A percentile compares a stretch with the other conserved stretches of the same genome.
phyloP scores from a whole-genome alignment of 2,888 invertebrate genomes.

The Cosmorhoe ocellata region DNA sequence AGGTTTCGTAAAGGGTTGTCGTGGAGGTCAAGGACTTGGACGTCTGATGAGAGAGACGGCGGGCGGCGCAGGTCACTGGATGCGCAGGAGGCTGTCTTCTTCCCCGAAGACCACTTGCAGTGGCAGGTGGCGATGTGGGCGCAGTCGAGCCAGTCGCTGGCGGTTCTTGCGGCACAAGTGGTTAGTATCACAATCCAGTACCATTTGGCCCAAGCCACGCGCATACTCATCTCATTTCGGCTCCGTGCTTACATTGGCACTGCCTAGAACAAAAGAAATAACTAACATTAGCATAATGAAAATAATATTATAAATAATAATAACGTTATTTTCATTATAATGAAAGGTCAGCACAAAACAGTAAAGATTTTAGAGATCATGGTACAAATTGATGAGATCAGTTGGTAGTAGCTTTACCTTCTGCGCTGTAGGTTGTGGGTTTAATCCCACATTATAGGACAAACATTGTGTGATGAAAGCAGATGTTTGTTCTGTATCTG shows the following conservation, averaged over 20 bases:
- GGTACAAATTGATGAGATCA: too few species aligned
- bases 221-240: conserved; percentile 82
- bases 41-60: conserved; percentile 83
- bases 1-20: conserved; percentile 90
- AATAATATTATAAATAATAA: too few species aligned
- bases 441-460: too few species aligned
- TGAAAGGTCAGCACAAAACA: too few species aligned
- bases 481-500: too few species aligned
- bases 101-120: conserved; percentile 96
- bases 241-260: conserved; percentile 75
- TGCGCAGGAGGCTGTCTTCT: conserved; percentile 93
- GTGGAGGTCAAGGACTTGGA: conserved; percentile 90
- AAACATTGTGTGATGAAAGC: too few species aligned
- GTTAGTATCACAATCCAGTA: conserved; percentile 79
- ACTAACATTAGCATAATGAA: too few species aligned
- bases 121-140: conserved; percentile 91
- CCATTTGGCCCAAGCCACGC: conserved; percentile 80
- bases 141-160: conserved; percentile 93
- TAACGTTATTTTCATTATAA: too few species aligned
- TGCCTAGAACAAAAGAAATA: conserved; percentile 71
- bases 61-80: conserved; percentile 90
- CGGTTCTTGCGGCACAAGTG: conserved; percentile 76
- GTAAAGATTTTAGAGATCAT: too few species aligned
- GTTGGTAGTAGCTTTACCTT: too few species aligned
- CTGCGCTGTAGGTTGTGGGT: too few species aligned